Base-by-base conservation (phyloP, 1,140 invertebrate species). In the Hycleus phaleratus region DNA sequence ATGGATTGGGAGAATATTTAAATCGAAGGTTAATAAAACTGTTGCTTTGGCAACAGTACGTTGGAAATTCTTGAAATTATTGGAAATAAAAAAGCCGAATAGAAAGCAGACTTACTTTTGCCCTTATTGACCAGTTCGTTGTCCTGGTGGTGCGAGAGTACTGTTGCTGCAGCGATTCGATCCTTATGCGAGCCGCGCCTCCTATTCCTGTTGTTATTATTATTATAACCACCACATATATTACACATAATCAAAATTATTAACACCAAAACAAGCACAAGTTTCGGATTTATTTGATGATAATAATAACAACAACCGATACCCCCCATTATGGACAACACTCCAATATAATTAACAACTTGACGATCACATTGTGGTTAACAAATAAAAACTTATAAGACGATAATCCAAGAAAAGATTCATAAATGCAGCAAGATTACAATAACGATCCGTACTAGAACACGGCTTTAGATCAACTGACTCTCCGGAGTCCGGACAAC, bases 191-290 rank as follows among this genome's bases (percentile, higher is more conserved):
- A 49, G 24, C 56, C 56, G 49, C 60, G 57, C 38, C 53, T 59
- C 9, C 52, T 50, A 32, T 38, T 52, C 51, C 43, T 53, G 51
- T 26, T 24, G 7, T 52, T 25, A 26, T 51, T 42, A 9, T 45
- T 32, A 7, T 32, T 32, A 25, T 46, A 32, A 32, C 32, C 32
- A 32, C 42, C 50, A 49, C 54, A 59, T 10, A 61, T 55, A 39
- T 32, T 53, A 63, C 56, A 67, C 61, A 32, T 32, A 47, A 64
- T 42, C 59, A 62, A 52, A 26, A 65, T 39, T 32, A 64, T 26
- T 25, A 67, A 51, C 38, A 62, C 45, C 47, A 57, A 52, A 46
- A 60, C 38, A 45, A 51, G 52, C 50, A 56, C 9, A 26, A 44
- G 32, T 32, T 32, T 32, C 4, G 7, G 32, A 32, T 32, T 32